Percentiles rank a stretch among this genome's conserved stretches.
Conservation (phyloP, 2,113 vertebrate species). For the Phalacrocorax carbo region DNA sequence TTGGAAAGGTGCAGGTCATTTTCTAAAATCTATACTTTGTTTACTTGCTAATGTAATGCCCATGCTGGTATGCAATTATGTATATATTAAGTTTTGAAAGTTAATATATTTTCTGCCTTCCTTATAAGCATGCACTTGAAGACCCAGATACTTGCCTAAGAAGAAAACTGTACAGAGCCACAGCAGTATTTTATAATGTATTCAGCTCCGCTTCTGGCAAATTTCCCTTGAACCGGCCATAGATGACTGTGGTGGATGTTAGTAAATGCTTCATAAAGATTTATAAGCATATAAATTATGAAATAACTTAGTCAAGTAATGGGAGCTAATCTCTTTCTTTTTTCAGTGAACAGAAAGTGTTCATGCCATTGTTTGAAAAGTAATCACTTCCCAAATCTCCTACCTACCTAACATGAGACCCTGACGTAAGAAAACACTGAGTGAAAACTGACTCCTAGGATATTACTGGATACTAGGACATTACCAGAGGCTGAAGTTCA, state of each 20-base stretch:
- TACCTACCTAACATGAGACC: not conserved
- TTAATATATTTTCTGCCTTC: not conserved
- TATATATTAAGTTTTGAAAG: not conserved
- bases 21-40: not conserved
- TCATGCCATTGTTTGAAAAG: not conserved
- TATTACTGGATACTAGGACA: not conserved
- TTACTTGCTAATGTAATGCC: not conserved
- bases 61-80: not conserved
- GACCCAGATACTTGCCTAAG: not conserved
- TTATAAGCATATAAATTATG: not conserved
- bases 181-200: not conserved
- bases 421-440: not conserved
- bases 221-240: not conserved
- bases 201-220: not conserved
- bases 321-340: not conserved
- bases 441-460: not conserved
- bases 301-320: not conserved
- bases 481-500: not conserved
- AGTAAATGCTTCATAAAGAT: not conserved
- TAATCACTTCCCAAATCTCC: not conserved
- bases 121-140: not conserved
- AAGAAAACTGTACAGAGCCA: not conserved
- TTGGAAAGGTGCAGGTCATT: not conserved
- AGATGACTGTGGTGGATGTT: not conserved
- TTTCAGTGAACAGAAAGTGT: not conserved